phyloP scores from a whole-genome alignment of 1,140 invertebrate species.

The Leptinotarsa undecemlineata region DNA sequence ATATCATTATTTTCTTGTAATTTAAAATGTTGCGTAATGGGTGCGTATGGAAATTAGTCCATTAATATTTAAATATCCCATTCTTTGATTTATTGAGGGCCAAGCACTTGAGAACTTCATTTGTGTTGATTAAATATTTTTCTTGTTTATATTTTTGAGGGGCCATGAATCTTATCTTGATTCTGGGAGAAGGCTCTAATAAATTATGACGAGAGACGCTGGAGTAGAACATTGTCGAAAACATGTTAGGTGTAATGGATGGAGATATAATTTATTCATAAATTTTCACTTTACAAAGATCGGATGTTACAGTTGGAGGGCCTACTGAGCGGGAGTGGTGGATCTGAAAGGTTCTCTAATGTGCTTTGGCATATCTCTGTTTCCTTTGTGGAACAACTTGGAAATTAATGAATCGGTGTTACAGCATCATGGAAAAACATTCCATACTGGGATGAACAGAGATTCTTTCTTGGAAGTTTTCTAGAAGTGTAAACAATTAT shows the following conservation, averaged over 20 bases:
- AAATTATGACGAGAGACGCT: constrained; percentile 3
- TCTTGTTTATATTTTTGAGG: constrained; percentile 11
- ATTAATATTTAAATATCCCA: constrained; percentile 39
- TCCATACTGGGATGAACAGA: too few relatives aligned
- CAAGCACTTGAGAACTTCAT: constrained; percentile 32
- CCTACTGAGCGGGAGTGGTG: background rate
- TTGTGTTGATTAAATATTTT: constrained; percentile 19
- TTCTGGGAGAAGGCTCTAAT: constrained; percentile 8
- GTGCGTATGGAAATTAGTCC: constrained; percentile 45
- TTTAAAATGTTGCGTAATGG: constrained; percentile 47
- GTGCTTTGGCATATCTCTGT: background rate
- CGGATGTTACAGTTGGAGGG: background rate
- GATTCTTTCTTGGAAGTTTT: too few relatives aligned
- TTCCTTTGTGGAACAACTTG: background rate
- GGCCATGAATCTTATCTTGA: constrained; percentile 12
- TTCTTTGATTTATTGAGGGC: constrained; percentile 41
- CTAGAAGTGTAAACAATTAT: too few relatives aligned
- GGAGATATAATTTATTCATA: constrained; percentile 4
- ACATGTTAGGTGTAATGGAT: constrained; percentile 3
- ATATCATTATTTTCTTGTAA: constrained; percentile 46
- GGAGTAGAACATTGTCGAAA: background rate
- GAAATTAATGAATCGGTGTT: too few relatives aligned
- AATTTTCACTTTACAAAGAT: background rate
- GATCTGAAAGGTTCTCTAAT: background rate
- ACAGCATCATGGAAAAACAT: too few relatives aligned